Evolutionary conservation across 2,888 invertebrate species (phyloP).

Genomic region (Xestia ashworthii): DNA sequence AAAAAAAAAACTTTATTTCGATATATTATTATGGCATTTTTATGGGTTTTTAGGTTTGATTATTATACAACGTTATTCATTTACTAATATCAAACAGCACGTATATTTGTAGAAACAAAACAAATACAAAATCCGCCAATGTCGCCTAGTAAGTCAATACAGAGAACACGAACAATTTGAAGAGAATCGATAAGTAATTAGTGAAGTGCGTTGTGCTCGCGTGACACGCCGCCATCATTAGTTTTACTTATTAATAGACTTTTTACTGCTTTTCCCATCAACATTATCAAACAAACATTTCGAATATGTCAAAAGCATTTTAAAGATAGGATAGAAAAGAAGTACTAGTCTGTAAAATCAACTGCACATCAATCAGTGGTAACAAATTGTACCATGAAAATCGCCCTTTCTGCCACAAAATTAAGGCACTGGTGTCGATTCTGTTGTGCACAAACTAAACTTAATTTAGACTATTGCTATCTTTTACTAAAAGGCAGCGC

Average conservation of each 20-base stretch:
- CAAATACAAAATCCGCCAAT: conserved; percentile 20
- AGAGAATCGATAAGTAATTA: conserved; percentile 49
- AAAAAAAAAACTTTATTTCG: no score
- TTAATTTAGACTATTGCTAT: no score
- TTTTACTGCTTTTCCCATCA: conserved; percentile 53
- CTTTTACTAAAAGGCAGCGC: no score
- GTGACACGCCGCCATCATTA: conserved; percentile 42
- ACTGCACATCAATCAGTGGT: not conserved
- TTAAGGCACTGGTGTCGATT: no score
- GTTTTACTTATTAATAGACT: conserved; percentile 36
- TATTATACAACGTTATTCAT: no score
- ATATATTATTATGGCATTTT: no score
- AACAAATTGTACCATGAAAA: not conserved
- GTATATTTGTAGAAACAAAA: conserved; percentile 20
- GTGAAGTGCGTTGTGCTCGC: conserved; percentile 36
- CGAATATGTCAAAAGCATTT: conserved; percentile 1
- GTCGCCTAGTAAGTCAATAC: not conserved
- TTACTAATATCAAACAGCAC: conserved; percentile 6
- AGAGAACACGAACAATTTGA: conserved; percentile 20
- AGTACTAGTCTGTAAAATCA: not conserved
- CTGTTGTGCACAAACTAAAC: no score
- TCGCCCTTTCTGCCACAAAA: not conserved
- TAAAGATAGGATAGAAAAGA: not conserved
- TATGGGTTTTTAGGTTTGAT: no score
- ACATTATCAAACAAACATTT: conserved; percentile 49